phyloP scores from a whole-genome alignment of 2,797 vertebrate species.

The Microcaecilia unicolor region DNA sequence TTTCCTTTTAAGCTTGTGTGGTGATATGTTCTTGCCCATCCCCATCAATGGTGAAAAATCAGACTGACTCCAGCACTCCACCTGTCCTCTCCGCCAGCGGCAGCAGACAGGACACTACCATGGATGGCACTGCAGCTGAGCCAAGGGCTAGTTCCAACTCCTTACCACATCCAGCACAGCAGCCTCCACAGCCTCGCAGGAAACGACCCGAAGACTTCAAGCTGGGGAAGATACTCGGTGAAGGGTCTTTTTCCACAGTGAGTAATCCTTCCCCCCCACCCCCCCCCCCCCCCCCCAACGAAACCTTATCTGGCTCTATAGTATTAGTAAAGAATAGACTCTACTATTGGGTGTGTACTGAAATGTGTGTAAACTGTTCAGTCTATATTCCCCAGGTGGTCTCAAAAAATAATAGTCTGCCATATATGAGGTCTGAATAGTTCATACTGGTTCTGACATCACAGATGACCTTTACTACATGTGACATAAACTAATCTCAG shows the following conservation, averaged over 20 bases:
- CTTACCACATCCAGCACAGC: constrained; percentile 52
- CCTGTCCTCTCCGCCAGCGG: constrained; percentile 74
- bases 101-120: constrained; percentile 72
- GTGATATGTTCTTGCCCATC: constrained; percentile 90
- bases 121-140: constrained; percentile 72
- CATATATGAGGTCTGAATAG: too few species aligned
- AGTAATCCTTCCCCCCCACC: constrained; percentile 37
- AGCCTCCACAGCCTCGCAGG: constrained; percentile 79
- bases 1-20: constrained; percentile 90
- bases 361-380: too few species aligned
- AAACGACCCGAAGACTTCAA: constrained; percentile 95
- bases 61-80: constrained; percentile 77
- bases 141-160: constrained; percentile 54
- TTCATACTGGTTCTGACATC: too few species aligned
- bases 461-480: too few species aligned
- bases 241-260: constrained; percentile 97
- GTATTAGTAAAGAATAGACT: too few species aligned
- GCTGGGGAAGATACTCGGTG: constrained; percentile 94
- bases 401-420: too few species aligned
- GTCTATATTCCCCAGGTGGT: too few species aligned
- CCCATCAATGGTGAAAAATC: constrained; percentile 96
- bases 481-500: too few species aligned
- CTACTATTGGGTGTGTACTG: too few species aligned
- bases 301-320: background rate
- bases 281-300: too few species aligned